Evolutionary conservation across 1,140 invertebrate genomes (phyloP).

Genomic region (Apis cerana): DNA sequence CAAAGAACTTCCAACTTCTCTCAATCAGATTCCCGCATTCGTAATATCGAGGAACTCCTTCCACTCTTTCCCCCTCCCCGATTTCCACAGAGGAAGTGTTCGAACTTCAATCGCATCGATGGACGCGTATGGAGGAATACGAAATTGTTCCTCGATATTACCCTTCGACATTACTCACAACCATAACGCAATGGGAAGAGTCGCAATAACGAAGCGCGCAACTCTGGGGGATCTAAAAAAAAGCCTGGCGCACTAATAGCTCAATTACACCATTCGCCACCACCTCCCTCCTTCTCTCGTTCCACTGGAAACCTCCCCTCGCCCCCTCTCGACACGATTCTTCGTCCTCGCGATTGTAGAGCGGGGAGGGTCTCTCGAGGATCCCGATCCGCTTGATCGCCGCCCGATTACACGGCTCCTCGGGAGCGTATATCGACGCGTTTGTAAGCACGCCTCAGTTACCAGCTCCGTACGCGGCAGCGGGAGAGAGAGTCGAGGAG

Average conservation of each 20-base stretch:
- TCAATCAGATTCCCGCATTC: too few species aligned
- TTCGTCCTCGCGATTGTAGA: conserved; percentile 38
- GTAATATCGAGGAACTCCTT: neutral
- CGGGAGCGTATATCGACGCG: conserved; percentile 52
- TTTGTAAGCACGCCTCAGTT: conserved; percentile 14
- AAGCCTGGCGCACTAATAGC: conserved; percentile 37
- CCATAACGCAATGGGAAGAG: conserved; percentile 5
- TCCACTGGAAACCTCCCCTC: conserved; percentile 1
- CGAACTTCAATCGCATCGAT: neutral
- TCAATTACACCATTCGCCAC: conserved; percentile 42
- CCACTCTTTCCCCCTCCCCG: neutral
- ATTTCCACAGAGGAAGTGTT: too few species aligned
- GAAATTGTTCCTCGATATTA: neutral
- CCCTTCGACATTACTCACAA: conserved; percentile 8
- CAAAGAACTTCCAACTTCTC: neutral
- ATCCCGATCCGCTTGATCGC: conserved; percentile 50
- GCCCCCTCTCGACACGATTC: conserved; percentile 1
- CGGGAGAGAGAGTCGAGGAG: neutral
- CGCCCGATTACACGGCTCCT: conserved; percentile 50
- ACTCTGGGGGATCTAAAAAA: conserved; percentile 30
- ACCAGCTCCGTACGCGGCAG: neutral
- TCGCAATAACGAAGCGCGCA: conserved; percentile 39
- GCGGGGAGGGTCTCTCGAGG: conserved; percentile 39
- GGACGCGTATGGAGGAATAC: neutral
- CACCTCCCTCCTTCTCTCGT: conserved; percentile 24